phyloP scores from a whole-genome alignment of 2,113 vertebrate genomes.

The Pachyramphus minor region DNA sequence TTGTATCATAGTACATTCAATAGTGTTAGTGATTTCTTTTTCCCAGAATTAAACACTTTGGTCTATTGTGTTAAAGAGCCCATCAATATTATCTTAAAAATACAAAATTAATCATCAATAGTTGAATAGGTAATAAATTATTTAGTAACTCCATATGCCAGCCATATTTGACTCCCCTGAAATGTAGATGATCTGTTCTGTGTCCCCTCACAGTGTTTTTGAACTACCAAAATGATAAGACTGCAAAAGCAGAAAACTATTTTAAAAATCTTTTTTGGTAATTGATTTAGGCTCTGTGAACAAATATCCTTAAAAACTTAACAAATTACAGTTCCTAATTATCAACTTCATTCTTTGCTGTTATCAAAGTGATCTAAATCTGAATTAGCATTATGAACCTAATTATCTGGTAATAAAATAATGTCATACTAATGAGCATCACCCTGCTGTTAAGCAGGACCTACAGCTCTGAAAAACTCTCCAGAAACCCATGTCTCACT shows the following conservation, averaged over 20 bases:
- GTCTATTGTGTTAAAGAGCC: not conserved
- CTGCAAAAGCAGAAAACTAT: not conserved
- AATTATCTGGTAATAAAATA: slow-evolving; percentile 7
- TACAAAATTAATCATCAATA: not conserved
- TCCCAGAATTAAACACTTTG: not conserved
- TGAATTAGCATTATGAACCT: not conserved
- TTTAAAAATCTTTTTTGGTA: not conserved
- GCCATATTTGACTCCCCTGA: not conserved
- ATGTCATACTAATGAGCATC: not conserved
- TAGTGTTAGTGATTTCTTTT: not conserved
- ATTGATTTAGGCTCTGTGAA: not conserved
- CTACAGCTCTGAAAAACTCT: not conserved
- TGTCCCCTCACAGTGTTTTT: not conserved
- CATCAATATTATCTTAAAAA: not conserved
- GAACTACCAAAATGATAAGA: not conserved
- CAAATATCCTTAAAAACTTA: not conserved
- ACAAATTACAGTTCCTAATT: not conserved
- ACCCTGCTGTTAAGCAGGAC: not conserved
- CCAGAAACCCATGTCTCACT: not conserved
- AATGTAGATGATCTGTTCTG: not conserved
- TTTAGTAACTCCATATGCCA: not conserved
- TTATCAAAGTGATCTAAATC: slow-evolving; percentile 7
- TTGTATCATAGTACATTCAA: not conserved
- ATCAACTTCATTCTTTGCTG: not conserved
- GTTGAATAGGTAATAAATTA: not conserved